A percentile compares a stretch with the other conserved stretches of the same genome.
phyloP scores from a whole-genome alignment of 2,888 invertebrate genomes.

The Bombylius discolor region DNA sequence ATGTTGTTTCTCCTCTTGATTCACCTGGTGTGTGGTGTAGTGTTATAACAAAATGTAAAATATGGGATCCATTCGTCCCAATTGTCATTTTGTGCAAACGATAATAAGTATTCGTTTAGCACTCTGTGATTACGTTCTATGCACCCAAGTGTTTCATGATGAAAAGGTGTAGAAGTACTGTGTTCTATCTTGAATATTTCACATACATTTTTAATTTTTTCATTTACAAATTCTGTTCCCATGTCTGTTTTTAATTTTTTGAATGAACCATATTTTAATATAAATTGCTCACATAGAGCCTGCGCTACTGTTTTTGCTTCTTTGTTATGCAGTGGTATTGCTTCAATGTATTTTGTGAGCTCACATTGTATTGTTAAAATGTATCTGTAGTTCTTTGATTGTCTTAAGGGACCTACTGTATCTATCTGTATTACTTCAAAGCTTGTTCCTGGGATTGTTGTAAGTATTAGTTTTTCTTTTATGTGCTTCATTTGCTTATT shows the following conservation, averaged over 20 bases:
- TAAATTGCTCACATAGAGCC: conserved; percentile 16
- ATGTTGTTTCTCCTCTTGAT: background rate
- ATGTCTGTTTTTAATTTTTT: conserved; percentile 12
- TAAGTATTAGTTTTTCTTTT: background rate
- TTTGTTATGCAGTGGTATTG: conserved; percentile 16
- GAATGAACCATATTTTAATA: conserved; percentile 14
- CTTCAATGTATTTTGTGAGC: conserved; percentile 10
- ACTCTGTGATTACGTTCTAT: conserved; percentile 16
- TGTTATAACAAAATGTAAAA: conserved; percentile 10
- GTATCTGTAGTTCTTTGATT: background rate
- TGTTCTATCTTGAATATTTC: conserved; percentile 6
- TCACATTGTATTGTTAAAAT: conserved; percentile 1
- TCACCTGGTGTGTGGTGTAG: conserved; percentile 1
- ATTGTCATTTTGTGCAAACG: conserved; percentile 10
- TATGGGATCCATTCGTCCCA: conserved; percentile 11
- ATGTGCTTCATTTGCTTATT: background rate
- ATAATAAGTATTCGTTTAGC: conserved; percentile 14
- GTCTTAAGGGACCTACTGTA: conserved; percentile 1
- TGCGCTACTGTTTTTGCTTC: conserved; percentile 16
- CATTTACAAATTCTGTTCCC: conserved; percentile 14
- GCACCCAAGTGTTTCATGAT: conserved; percentile 14
- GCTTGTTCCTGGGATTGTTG: background rate
- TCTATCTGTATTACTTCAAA: background rate
- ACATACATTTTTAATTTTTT: conserved; percentile 6
- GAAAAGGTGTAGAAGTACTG: conserved; percentile 11